Conservation (phyloP, 2,113 vertebrate species). For the Recurvirostra avosetta region DNA sequence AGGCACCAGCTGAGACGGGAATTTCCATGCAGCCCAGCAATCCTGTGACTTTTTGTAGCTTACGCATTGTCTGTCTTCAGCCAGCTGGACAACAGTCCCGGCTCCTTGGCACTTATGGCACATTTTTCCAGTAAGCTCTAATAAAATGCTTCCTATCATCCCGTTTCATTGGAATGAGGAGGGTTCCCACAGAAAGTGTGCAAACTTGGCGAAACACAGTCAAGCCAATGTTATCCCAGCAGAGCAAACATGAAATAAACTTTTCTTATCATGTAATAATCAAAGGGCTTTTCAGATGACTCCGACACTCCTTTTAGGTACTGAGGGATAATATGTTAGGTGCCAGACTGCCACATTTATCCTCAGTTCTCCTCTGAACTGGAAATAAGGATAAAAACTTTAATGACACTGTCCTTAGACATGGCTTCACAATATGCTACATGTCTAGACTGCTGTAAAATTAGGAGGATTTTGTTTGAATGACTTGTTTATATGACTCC, state of each 20-base stretch:
- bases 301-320: conserved; percentile 52
- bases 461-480: conserved; percentile 52
- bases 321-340: background rate
- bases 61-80: conserved; percentile 36
- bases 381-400: conserved; percentile 36
- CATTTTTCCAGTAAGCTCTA: conserved; percentile 71
- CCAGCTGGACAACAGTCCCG: conserved; percentile 65
- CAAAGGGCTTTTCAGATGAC: conserved; percentile 39
- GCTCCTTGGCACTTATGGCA: conserved; percentile 62
- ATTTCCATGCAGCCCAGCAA: conserved; percentile 23
- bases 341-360: conserved; percentile 37
- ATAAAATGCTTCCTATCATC: conserved; percentile 75
- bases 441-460: conserved; percentile 52
- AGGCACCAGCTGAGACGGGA: conserved; percentile 7
- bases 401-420: conserved; percentile 28
- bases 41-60: conserved; percentile 44
- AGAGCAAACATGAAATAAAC: conserved; percentile 46
- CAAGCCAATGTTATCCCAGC: conserved; percentile 39
- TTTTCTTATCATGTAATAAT: conserved; percentile 37
- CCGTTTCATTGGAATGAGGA: conserved; percentile 61
- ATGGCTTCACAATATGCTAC: background rate
- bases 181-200: conserved; percentile 69
- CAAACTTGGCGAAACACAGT: conserved; percentile 59
- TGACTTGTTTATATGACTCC: conserved; percentile 56
- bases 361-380: conserved; percentile 52